These are phyloP conservation scores for Battus philenor DNA, from an alignment of 1,140 invertebrate genomes.

Conservation along the genomic window DNA sequence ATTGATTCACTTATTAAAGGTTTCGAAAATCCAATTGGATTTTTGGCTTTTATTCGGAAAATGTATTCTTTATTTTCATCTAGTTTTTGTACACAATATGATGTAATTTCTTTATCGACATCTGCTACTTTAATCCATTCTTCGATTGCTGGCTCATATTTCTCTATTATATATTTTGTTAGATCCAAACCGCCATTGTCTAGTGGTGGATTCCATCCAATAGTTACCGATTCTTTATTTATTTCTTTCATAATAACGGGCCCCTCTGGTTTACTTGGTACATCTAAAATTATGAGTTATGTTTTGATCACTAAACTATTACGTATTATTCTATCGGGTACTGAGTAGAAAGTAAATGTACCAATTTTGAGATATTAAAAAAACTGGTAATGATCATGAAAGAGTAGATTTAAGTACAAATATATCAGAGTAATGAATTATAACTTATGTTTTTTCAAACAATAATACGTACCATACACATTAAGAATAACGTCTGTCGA, in stretches of 20 bases:
- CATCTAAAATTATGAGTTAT: constrained; percentile 81
- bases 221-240: constrained; percentile 81
- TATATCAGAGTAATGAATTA: too few species aligned
- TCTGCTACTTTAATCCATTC: constrained; percentile 87
- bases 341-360: too few species aligned
- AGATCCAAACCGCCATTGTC: constrained; percentile 89
- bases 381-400: too few species aligned
- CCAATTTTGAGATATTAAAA: too few species aligned
- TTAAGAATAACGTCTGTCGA: constrained; percentile 83
- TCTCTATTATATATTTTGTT: constrained; percentile 88
- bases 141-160: constrained; percentile 81
- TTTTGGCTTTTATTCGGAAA: constrained; percentile 89
- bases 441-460: too few species aligned
- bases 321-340: too few species aligned
- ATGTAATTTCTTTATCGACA: constrained; percentile 82
- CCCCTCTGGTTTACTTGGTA: constrained; percentile 88
- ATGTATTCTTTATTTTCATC: constrained; percentile 87
- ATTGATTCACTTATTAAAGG: constrained; percentile 83
- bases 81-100: constrained; percentile 86
- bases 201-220: constrained; percentile 88
- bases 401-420: too few species aligned
- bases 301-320: too few species aligned
- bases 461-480: constrained; percentile 82
- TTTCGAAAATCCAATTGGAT: constrained; percentile 87
- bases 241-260: constrained; percentile 85